phyloP scores from a whole-genome alignment of 1,140 invertebrate species.

The Habropoda laboriosa region DNA sequence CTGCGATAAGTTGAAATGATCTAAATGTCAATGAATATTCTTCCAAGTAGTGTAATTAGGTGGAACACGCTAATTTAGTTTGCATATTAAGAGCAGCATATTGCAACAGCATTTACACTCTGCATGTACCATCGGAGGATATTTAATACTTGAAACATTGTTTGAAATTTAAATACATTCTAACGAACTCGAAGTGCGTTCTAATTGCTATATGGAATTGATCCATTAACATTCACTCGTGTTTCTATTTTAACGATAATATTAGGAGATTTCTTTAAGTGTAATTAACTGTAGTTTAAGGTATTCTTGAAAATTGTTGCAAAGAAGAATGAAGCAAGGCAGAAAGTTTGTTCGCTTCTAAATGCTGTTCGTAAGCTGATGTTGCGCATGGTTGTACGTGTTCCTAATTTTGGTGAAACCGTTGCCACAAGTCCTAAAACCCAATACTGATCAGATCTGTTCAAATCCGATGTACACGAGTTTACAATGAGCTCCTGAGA shows the following conservation, averaged over 20 bases:
- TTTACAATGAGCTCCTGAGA: conserved; percentile 6
- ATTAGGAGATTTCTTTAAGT: too few relatives aligned
- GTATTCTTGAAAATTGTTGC: background rate
- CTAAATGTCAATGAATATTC: background rate
- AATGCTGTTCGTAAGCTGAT: background rate
- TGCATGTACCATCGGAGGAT: too few relatives aligned
- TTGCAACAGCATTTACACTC: too few relatives aligned
- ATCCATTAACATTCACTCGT: background rate
- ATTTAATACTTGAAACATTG: too few relatives aligned
- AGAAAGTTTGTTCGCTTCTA: background rate
- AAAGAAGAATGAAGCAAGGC: background rate
- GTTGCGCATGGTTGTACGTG: conserved; percentile 18
- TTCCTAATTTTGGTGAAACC: conserved; percentile 37
- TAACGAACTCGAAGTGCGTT: too few relatives aligned
- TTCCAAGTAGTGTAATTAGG: too few relatives aligned
- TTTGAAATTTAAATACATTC: too few relatives aligned
- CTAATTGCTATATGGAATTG: too few relatives aligned
- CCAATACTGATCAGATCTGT: conserved; percentile 37
- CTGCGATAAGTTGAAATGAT: background rate
- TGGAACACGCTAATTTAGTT: too few relatives aligned
- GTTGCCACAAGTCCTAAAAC: conserved; percentile 35
- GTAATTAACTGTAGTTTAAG: too few relatives aligned
- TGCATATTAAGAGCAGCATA: too few relatives aligned
- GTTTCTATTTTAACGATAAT: background rate
- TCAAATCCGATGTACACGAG: conserved; percentile 33